Percentiles rank a stretch among this genome's conserved stretches.
Conservation (phyloP, 2,888 invertebrate genomes). For the Sylvicola cinctus region DNA sequence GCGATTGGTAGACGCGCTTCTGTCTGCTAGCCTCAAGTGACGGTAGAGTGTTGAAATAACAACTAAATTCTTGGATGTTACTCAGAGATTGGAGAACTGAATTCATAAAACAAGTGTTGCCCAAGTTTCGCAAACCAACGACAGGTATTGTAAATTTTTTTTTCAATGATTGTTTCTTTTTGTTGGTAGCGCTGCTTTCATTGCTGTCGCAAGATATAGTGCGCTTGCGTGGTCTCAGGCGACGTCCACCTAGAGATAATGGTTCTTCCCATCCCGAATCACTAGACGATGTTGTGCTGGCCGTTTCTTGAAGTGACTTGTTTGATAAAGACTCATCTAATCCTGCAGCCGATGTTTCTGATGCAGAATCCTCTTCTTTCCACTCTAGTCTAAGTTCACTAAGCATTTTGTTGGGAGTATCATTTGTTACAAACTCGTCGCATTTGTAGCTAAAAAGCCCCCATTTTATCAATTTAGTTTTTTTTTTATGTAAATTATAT, state of each 20-base stretch:
- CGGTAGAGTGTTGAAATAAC: constrained; percentile 58
- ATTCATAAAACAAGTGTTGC: constrained; percentile 76
- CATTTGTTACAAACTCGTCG: constrained; percentile 60
- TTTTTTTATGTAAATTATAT: no score
- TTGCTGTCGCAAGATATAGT: constrained; percentile 13
- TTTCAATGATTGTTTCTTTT: no score
- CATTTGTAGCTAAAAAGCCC: constrained; percentile 40
- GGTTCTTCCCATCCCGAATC: constrained; percentile 14
- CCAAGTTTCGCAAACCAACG: constrained; percentile 57
- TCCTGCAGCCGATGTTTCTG: constrained; percentile 21
- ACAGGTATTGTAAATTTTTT: constrained; percentile 14
- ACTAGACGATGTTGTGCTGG: constrained; percentile 13
- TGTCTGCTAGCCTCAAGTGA: constrained; percentile 33
- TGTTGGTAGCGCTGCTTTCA: no score
- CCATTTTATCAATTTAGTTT: not conserved
- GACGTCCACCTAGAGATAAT: constrained; percentile 10
- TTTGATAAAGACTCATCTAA: constrained; percentile 8
- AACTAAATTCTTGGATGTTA: constrained; percentile 66
- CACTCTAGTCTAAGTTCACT: constrained; percentile 34
- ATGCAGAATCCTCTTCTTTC: constrained; percentile 18
- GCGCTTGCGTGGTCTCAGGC: constrained; percentile 13
- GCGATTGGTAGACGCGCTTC: constrained; percentile 34
- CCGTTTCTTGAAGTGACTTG: constrained; percentile 13
- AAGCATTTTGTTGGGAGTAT: constrained; percentile 33
- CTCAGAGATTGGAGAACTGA: constrained; percentile 66